Evolutionary conservation across 2,888 invertebrate genomes (phyloP).

Genomic region (Drosophila nigritarsus): DNA sequence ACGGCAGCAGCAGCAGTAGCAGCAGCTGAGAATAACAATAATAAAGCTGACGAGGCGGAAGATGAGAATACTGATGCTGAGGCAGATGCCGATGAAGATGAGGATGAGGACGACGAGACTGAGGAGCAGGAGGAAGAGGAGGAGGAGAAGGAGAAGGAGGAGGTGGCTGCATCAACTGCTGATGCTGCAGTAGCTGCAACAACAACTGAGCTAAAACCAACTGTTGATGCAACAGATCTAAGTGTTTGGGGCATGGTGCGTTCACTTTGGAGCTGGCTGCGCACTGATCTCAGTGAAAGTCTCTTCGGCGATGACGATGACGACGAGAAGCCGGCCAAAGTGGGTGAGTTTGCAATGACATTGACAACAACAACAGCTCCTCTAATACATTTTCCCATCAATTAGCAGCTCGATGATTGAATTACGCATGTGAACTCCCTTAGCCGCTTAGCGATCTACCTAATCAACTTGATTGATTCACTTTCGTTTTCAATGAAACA

Average conservation of each 20-base stretch:
- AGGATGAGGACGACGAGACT: slow-evolving; percentile 4
- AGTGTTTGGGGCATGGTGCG: slow-evolving; percentile 81
- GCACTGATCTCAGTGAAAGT: slow-evolving; percentile 81
- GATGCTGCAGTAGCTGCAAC: slow-evolving; percentile 37
- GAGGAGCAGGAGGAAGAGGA: slow-evolving; percentile 36
- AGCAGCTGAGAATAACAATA: slow-evolving; percentile 37
- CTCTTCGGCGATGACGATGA: slow-evolving; percentile 72
- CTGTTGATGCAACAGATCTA: slow-evolving; percentile 64
- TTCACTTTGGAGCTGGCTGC: slow-evolving; percentile 82
- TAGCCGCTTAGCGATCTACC: slow-evolving; percentile 62
- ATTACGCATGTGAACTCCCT: slow-evolving; percentile 20
- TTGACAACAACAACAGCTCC: slow-evolving; percentile 10
- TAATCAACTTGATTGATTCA: slow-evolving; percentile 56
- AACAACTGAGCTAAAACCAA: slow-evolving; percentile 64
- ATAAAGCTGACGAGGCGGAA: slow-evolving; percentile 35
- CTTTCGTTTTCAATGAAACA: slow-evolving; percentile 79
- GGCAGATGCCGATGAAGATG: slow-evolving; percentile 39
- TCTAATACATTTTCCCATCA: slow-evolving; percentile 31
- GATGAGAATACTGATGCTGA: slow-evolving; percentile 45
- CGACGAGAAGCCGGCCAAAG: slow-evolving; percentile 61
- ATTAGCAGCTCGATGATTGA: slow-evolving; percentile 55
- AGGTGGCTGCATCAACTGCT: slow-evolving; percentile 22
- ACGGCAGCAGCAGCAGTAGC: slow-evolving; percentile 29
- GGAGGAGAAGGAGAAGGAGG: slow-evolving; percentile 37
- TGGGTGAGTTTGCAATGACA: slow-evolving; percentile 62